phyloP scores from a whole-genome alignment of 2,797 vertebrate species.

The Hypotaenidia philippensis region DNA sequence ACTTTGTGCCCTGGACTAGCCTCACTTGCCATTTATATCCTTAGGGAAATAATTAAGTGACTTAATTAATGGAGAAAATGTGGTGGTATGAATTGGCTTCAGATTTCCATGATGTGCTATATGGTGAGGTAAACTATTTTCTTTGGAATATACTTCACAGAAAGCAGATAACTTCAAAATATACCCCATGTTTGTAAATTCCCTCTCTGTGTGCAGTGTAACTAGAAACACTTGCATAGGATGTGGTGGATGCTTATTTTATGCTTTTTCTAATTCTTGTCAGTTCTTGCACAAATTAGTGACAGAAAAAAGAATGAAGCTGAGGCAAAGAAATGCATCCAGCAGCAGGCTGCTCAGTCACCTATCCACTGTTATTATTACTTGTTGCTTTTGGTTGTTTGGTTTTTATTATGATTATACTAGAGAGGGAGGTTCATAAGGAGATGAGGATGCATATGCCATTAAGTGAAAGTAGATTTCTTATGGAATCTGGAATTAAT shows the following conservation, averaged over 20 bases:
- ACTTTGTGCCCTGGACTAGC: rapidly evolving
- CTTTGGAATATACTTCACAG: background rate
- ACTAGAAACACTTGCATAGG: background rate
- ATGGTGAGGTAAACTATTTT: background rate
- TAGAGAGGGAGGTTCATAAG: background rate
- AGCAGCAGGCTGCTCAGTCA: background rate
- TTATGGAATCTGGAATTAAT: background rate
- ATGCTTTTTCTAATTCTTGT: background rate
- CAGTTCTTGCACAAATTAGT: background rate
- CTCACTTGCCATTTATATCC: background rate
- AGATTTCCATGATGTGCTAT: background rate
- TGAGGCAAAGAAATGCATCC: background rate
- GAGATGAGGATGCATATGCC: background rate
- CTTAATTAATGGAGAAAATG: background rate
- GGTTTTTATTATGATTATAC: background rate
- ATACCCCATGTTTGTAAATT: background rate
- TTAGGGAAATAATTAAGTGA: background rate
- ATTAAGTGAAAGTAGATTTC: background rate
- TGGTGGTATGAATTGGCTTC: background rate
- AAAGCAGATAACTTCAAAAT: background rate
- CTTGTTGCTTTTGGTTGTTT: background rate
- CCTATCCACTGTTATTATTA: background rate
- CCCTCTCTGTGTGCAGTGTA: background rate
- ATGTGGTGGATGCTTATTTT: background rate
- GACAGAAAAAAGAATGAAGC: background rate